Base-by-base conservation (phyloP, 2,113 vertebrate genomes). In the Ictalurus furcatus region DNA sequence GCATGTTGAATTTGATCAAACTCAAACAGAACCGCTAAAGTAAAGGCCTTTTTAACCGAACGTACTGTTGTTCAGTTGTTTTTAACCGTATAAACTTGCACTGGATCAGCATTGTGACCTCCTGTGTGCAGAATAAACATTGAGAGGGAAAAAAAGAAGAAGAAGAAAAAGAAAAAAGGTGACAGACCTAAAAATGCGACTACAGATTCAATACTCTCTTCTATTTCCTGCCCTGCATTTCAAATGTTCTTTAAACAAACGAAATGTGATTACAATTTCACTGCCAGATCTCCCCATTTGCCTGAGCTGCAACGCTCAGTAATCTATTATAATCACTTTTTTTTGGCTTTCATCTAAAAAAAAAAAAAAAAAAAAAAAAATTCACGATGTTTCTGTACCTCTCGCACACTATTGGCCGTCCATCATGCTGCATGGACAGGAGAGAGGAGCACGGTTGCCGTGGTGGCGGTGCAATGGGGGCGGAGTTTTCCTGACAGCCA, bases 391-490 rank as follows among this genome's bases (percentile, higher is more conserved):
- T 73, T 19, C 3, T 81, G 93, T 96, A 99, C 98, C 98, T 97
- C 94, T 99, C 98, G 78, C 98, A 99, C 67, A 98, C 95, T 7
- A 98, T 96, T 88, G 98, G 97, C 88, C 98, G 94, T 13, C 96
- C 95, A 4, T 99, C 98, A 25, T 95, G 97, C 79, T 96, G 94
- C 61, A 95, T 90, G 0, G 96, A 96, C 34, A 93, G 95, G 88
- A 99, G 95, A 21, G 98, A 99, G 0, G 98, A 99, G 92, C 98
- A 99, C 0, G 98, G 97, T 92, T 98, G 98, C 16, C 98, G 96
- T 6, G 98, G 98, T 0, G 98, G 98, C 0, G 98, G 98, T 0
- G 96, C 98, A 0, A 99, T 95, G 0, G 98, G 98, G 0, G 94
- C 83, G 0, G 94, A 86, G 0, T 94, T 92, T 40, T 99, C 98